phyloP scores from a whole-genome alignment of 2,113 vertebrate genomes.

The Pungitius pungitius region DNA sequence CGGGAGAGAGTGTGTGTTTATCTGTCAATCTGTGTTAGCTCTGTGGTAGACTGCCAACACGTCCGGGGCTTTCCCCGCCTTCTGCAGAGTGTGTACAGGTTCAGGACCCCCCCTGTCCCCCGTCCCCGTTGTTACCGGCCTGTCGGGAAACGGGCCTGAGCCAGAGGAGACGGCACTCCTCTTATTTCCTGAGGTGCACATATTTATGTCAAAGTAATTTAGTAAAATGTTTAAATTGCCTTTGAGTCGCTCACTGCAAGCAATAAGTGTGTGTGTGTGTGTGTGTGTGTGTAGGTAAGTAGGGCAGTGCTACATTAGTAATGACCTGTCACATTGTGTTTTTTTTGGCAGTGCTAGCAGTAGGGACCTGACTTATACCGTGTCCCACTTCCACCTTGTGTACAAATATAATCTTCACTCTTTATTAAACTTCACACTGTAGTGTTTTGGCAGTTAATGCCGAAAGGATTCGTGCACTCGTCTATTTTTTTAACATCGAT shows the following conservation, averaged over 20 bases:
- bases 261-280: constrained; percentile 4
- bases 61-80: constrained; percentile 63
- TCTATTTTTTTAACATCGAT: constrained; percentile 21
- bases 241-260: neutral
- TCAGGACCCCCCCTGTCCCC: constrained; percentile 24
- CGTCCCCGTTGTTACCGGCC: constrained; percentile 27
- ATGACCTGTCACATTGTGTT: constrained; percentile 62
- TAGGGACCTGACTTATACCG: constrained; percentile 40
- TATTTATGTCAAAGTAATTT: constrained; percentile 29
- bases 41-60: constrained; percentile 58
- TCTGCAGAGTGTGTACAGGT: constrained; percentile 41
- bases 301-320: constrained; percentile 67
- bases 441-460: constrained; percentile 1
- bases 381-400: constrained; percentile 30
- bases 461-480: neutral
- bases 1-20: constrained; percentile 49
- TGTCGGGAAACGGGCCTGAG: constrained; percentile 2
- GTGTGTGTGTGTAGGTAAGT: constrained; percentile 40
- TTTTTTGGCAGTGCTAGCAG: constrained; percentile 16
- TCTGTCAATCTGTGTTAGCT: constrained; percentile 72
- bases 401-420: constrained; percentile 7
- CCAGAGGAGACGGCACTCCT: neutral
- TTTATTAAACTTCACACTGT: neutral
- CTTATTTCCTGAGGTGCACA: constrained; percentile 9
- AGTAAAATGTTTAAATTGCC: constrained; percentile 8